Conservation (phyloP, 2,113 vertebrate species). For the Anguilla japonica region DNA sequence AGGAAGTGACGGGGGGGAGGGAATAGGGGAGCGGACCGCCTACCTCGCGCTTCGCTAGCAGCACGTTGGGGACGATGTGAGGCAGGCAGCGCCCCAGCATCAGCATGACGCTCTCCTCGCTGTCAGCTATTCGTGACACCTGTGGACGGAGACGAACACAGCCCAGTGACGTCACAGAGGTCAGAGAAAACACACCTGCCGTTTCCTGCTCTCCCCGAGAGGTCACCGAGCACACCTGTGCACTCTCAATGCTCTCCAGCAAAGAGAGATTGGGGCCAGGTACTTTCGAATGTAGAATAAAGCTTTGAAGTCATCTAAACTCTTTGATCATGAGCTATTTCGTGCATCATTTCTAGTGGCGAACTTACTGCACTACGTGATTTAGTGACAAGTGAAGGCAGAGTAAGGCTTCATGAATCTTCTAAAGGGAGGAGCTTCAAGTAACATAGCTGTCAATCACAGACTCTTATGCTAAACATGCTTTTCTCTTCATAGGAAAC, state of each 20-base stretch:
- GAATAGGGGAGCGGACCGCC: background rate
- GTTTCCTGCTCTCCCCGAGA: background rate
- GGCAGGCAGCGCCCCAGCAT: constrained; percentile 97
- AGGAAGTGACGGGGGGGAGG: background rate
- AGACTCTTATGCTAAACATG: no score
- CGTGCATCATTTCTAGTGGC: no score
- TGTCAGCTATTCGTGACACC: constrained; percentile 95
- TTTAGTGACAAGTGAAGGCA: background rate
- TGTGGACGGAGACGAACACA: constrained; percentile 47
- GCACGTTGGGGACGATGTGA: constrained; percentile 96
- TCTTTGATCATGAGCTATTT: no score
- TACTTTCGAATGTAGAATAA: no score
- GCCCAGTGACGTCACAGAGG: background rate
- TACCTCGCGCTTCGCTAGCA: constrained; percentile 98
- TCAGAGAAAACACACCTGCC: background rate
- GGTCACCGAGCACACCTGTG: no score
- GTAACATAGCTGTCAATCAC: no score
- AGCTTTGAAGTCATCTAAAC: no score
- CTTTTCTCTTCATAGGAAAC: no score
- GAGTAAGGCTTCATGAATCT: background rate
- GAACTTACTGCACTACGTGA: no score
- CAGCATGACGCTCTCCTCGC: constrained; percentile 91
- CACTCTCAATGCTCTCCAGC: no score
- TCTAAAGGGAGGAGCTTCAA: background rate
- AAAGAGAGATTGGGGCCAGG: no score